A percentile compares a stretch with the other conserved stretches of the same genome.
These are phyloP conservation scores for Dichetophora obliterata DNA, from an alignment of 2,888 invertebrate species.

Conservation along the genomic window DNA sequence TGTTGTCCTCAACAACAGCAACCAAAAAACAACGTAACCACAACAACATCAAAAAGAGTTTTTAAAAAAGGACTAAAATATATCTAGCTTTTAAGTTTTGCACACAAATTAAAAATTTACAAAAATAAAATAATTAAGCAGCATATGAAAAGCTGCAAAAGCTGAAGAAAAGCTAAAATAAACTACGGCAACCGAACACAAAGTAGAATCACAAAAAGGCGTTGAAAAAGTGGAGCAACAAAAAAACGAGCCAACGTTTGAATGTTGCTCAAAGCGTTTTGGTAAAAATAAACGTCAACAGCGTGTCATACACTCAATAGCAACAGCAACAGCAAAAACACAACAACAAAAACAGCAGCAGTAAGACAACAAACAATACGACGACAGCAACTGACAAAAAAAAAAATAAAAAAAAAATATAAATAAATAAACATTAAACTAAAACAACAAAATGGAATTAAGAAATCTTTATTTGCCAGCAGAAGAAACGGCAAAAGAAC, in stretches of 20 bases:
- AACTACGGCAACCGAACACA: not conserved
- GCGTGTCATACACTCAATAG: constrained; percentile 38
- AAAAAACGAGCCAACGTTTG: constrained; percentile 24
- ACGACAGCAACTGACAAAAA: constrained; percentile 45
- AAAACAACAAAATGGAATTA: constrained; percentile 45
- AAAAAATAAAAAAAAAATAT: constrained; percentile 34
- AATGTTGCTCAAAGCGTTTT: constrained; percentile 41
- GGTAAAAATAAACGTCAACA: constrained; percentile 44
- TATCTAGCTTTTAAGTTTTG: constrained; percentile 19
- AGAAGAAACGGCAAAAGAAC: not conserved
- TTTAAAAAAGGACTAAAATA: not conserved
- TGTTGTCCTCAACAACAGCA: not conserved
- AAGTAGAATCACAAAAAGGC: constrained; percentile 19
- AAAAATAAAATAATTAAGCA: constrained; percentile 27
- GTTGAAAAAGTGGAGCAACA: constrained; percentile 29
- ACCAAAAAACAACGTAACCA: constrained; percentile 7
- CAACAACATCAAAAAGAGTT: constrained; percentile 4
- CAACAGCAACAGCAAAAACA: constrained; percentile 34
- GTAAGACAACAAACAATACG: constrained; percentile 39
- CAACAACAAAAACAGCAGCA: constrained; percentile 35
- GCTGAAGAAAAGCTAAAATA: constrained; percentile 21
- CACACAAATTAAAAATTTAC: constrained; percentile 24
- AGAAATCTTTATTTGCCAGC: constrained; percentile 33
- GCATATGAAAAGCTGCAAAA: constrained; percentile 15
- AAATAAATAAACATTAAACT: not conserved